Percentiles rank a stretch among this genome's conserved stretches.
phyloP scores from a whole-genome alignment of 2,888 invertebrate species.

The Piscicola geometra region DNA sequence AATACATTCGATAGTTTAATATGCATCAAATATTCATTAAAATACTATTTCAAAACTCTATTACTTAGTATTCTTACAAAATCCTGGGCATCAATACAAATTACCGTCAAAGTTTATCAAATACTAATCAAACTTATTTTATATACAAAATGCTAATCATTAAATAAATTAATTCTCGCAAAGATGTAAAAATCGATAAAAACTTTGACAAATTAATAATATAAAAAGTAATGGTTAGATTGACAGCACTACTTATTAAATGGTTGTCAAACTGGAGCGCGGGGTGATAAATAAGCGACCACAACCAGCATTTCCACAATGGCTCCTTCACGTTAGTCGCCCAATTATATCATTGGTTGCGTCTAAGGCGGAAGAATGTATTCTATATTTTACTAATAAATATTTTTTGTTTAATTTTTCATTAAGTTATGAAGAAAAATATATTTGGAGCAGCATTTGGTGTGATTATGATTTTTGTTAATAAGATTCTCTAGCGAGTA shows the following conservation, averaged over 20 bases:
- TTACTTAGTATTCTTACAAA: background rate
- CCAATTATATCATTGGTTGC: constrained; percentile 11
- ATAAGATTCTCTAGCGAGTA: too few species aligned
- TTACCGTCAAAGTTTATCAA: constrained; percentile 7
- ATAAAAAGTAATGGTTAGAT: background rate
- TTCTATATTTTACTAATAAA: background rate
- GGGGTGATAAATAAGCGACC: constrained; percentile 11
- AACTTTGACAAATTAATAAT: constrained; percentile 1
- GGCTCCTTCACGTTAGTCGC: constrained; percentile 2
- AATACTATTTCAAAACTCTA: background rate
- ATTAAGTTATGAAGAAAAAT: background rate
- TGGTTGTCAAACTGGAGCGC: constrained; percentile 8
- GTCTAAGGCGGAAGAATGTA: background rate
- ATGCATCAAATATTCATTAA: too few species aligned
- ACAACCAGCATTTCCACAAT: constrained; percentile 12
- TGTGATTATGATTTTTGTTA: too few species aligned
- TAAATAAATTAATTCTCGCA: background rate
- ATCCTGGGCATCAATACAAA: background rate
- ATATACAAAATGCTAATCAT: constrained; percentile 5
- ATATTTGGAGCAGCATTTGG: background rate
- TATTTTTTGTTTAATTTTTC: background rate
- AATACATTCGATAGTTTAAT: too few species aligned
- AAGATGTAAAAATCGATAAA: constrained; percentile 10
- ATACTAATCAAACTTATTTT: constrained; percentile 7
- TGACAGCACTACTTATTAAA: constrained; percentile 18